Base-by-base conservation (phyloP, 2,113 vertebrate species). In the Microcebus jonahi region DNA sequence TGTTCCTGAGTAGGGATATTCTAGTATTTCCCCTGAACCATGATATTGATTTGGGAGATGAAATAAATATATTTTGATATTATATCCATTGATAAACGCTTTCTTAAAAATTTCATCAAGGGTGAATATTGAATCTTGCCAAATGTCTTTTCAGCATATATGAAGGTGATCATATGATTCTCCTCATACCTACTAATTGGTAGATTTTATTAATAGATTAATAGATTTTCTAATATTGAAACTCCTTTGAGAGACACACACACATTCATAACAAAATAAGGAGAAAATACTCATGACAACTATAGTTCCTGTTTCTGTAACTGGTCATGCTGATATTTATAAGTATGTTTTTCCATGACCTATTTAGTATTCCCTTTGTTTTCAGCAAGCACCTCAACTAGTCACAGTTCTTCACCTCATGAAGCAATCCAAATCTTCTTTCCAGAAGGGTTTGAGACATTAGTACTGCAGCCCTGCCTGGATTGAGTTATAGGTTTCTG, bases 61-160 rank as follows among this genome's bases (percentile, higher is more conserved):
- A 88, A 75, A 70, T 93, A 50, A 90, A 55, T 80, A 59, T 76
- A 92, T 86, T 80, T 89, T 86, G 86, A 39, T 80, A 86, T 92
- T 94, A 0, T 27, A 68, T 85, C 8, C 11, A n/a, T 45, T 83
- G 36, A 88, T 70, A 82, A 77, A 53, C 71, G n/a, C 27, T n/a
- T 91, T 76, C 20, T 73, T 83, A 88, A 73, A 70, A 91, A 84
- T 84, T 75, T 92, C 5, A 59, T 53, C 27, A 85, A 88, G 39
- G 90, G 55, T 95, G 50, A 29, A 36, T 90, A 36, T 75, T 75
- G 48, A 86, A 87, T 80, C n/a, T 88, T 50, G 55, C 87, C 75
- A 75, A 36, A 73, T 50, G 31, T 12, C 15, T 93, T 59, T 86
- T 71, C 57, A 84, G 53, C 18, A 34, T 48, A 80, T 59, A 67